Percentiles rank a stretch among this genome's conserved stretches.
phyloP scores from a whole-genome alignment of 2,113 vertebrate species.

The Tautogolabrus adspersus region DNA sequence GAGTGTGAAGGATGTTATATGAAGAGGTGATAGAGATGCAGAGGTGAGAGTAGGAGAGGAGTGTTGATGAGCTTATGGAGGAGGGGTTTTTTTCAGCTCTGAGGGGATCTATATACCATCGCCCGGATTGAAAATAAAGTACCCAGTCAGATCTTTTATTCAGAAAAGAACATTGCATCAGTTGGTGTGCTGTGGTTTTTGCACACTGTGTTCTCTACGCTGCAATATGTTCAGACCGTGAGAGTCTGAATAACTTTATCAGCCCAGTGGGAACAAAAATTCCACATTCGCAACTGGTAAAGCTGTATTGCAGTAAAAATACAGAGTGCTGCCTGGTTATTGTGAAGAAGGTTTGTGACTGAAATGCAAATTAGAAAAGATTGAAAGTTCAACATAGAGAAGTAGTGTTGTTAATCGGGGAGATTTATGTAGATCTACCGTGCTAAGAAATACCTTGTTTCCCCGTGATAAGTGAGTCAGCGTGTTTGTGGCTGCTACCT shows the following conservation, averaged over 20 bases:
- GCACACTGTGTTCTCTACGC: constrained; percentile 36
- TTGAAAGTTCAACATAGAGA: background rate
- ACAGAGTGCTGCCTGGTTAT: constrained; percentile 1
- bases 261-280: constrained; percentile 47
- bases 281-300: constrained; percentile 51
- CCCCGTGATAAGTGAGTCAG: constrained; percentile 7
- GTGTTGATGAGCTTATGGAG: constrained; percentile 47
- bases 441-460: background rate
- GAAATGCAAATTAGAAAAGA: constrained; percentile 33
- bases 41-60: constrained; percentile 39
- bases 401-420: constrained; percentile 14
- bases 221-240: constrained; percentile 43
- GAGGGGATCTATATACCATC: constrained; percentile 41
- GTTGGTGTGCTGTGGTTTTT: constrained; percentile 28
- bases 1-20: no score
- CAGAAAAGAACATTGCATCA: constrained; percentile 63
- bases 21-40: background rate
- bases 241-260: constrained; percentile 54
- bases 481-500: constrained; percentile 82
- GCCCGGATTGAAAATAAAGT: constrained; percentile 53
- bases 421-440: constrained; percentile 3
- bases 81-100: constrained; percentile 32
- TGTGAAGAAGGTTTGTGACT: constrained; percentile 5
- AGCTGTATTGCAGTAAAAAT: constrained; percentile 42
- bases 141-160: constrained; percentile 62